Evolutionary conservation across 2,797 vertebrate species (phyloP), one percentile per base, ranked within the genome.

Genomic region (Mus minutoides): DNA sequence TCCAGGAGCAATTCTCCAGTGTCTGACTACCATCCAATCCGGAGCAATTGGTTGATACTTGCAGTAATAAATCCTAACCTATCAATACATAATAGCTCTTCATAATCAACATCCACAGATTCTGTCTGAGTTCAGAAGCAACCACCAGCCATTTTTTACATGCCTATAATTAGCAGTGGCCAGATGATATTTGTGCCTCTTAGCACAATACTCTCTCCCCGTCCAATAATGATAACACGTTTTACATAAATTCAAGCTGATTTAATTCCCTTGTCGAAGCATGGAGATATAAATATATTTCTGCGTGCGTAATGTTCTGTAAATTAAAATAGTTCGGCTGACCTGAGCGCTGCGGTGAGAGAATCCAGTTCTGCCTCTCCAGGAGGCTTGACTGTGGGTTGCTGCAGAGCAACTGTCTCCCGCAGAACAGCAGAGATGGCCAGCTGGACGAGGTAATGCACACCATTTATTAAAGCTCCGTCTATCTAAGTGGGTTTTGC

Each of bases 11-110:
- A 97, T 97, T 98, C 98, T 98, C 98, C 96, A 94, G 97, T 91
- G 97, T 95, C 96, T 0, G 31, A 6, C 97, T 97, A 95, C 97
- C 97, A 94, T 97, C 98, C 98, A 97, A 97, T 97, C 98, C 97
- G 77, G 96, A 91, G 98, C 97, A 95, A 97, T 97, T 67, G 69
- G 98, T 97, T 97, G 97, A 93, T 93, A 98, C 98, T 98, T 97
- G 98, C 97, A 95, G 98, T 97, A 98, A 98, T 98, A 98, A 98
- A 98, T 98, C 98, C 98, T 98, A 96, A 95, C 92, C 98, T 98
- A 98, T 98, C 98, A 98, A 98, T 98, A 98, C 82, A 95, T 98
- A 98, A 98, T 97, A 98, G 97, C 96, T 97, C 97, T 98, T 97
- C 97, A 98, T 97, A 97, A 98, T 97, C 98, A 98, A 97, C 98